phyloP scores from a whole-genome alignment of 2,113 vertebrate genomes.

The Ceyx melanurus region DNA sequence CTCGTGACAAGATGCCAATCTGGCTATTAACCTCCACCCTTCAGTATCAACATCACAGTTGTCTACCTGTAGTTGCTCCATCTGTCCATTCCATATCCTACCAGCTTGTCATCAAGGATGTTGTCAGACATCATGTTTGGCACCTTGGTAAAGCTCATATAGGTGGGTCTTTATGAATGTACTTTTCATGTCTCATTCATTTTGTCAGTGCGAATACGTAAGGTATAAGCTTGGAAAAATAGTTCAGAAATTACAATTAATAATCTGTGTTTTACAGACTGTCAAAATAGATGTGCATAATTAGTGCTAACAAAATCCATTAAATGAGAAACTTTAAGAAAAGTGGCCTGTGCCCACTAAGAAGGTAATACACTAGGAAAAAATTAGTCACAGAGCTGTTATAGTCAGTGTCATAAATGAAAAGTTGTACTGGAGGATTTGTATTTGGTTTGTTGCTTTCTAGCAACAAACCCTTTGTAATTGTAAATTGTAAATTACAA shows the following conservation, averaged over 20 bases:
- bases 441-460: neutral
- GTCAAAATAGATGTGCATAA: neutral
- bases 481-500: too few species aligned
- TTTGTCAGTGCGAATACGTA: neutral
- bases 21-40: neutral
- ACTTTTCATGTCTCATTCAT: neutral
- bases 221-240: neutral
- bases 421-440: neutral
- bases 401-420: neutral
- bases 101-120: neutral
- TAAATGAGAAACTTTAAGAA: neutral
- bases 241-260: neutral
- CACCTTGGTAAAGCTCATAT: neutral
- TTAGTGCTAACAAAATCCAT: neutral
- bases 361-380: neutral
- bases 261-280: neutral
- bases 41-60: neutral
- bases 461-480: too few species aligned
- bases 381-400: neutral
- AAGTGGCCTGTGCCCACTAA: neutral
- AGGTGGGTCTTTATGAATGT: neutral
- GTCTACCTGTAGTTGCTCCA: neutral
- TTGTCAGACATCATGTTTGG: neutral
- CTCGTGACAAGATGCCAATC: neutral
- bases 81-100: neutral